Base-by-base conservation (phyloP, 2,888 invertebrate species). In the Eilema depressum region DNA sequence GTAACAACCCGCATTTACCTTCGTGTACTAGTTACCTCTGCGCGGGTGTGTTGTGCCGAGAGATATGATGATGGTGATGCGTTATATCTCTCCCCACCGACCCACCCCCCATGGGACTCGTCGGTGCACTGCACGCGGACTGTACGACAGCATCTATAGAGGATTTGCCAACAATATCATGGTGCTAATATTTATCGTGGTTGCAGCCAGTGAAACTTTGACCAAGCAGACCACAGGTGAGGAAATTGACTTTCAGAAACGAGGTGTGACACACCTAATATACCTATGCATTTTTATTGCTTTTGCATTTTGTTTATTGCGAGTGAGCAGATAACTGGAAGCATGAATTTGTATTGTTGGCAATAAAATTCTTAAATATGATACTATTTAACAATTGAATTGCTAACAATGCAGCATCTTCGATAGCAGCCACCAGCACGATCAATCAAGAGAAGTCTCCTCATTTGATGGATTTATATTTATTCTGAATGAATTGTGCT, bases 21-120 rank as follows among this genome's bases (percentile, higher is more conserved):
- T 47, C 10, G 20, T 53, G 53, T n/a, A 14, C 25, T 17, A 11
- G 57, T 17, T 26, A 20, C 61, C 61, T 28, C 30, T 20, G 61
- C 20, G 61, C 0, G 60, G 61, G 20, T n/a, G 30, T 33, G 61
- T 28, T 30, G 33, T 61, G 61, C 33, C 3, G 33, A 17, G 61
- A 33, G 61, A 30, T 33, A 61, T 61, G 11, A 33, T 61, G 61
- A 33, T 61, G n/a, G 14, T 14, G 20, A 61, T 11, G n/a, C 30
- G 33, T 61, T 61, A 61, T 61, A 61, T 61, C 61, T 61, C 61
- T 61, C 30, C n/a, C 8, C 61, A 20, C 8, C 30, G 20, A 30
- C 61, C 1, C 30, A 28, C n/a, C 30, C 28, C 61, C n/a, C n/a
- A 28, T n/a, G n/a, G 53, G 53, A 53, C 10, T 1, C 53, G 1